Conservation (phyloP, 2,797 vertebrate species). For the Leptatherina wallacei region DNA sequence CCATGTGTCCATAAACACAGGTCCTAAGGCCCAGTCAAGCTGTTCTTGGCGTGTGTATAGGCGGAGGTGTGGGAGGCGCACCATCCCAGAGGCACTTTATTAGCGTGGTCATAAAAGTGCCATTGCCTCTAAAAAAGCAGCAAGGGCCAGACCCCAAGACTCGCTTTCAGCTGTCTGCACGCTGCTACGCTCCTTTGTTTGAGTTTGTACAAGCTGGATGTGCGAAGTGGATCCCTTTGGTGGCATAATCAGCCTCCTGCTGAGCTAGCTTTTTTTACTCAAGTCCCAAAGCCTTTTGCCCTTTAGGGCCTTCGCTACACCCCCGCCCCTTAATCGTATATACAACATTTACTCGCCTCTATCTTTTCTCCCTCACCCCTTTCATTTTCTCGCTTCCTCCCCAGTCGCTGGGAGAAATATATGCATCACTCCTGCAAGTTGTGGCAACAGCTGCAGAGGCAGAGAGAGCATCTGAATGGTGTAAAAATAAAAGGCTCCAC, state of each 20-base stretch:
- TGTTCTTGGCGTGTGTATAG: constrained; percentile 66
- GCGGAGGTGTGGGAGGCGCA: constrained; percentile 67
- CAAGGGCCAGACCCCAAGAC: constrained; percentile 41
- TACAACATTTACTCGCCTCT: constrained; percentile 67
- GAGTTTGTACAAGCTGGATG: constrained; percentile 74
- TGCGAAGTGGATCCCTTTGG: constrained; percentile 77
- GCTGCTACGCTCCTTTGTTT: constrained; percentile 74
- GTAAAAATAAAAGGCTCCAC: constrained; percentile 66
- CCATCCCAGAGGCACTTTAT: constrained; percentile 74
- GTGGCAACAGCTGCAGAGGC: constrained; percentile 75
- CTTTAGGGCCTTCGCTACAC: constrained; percentile 65
- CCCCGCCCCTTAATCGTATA: constrained; percentile 56
- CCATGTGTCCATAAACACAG: constrained; percentile 72
- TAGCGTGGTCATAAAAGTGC: constrained; percentile 78
- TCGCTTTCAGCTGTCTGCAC: constrained; percentile 59
- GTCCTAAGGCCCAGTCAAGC: constrained; percentile 67
- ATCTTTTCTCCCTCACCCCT: constrained; percentile 47
- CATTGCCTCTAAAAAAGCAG: constrained; percentile 55
- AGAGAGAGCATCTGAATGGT: constrained; percentile 50
- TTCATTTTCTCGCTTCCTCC: constrained; percentile 27
- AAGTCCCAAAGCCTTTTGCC: constrained; percentile 69
- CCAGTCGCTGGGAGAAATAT: constrained; percentile 27
- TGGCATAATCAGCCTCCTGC: constrained; percentile 79
- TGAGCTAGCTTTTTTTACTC: constrained; percentile 75
- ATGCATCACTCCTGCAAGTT: constrained; percentile 58